phyloP scores from a whole-genome alignment of 1,140 invertebrate species.

The Drosophila elegans region DNA sequence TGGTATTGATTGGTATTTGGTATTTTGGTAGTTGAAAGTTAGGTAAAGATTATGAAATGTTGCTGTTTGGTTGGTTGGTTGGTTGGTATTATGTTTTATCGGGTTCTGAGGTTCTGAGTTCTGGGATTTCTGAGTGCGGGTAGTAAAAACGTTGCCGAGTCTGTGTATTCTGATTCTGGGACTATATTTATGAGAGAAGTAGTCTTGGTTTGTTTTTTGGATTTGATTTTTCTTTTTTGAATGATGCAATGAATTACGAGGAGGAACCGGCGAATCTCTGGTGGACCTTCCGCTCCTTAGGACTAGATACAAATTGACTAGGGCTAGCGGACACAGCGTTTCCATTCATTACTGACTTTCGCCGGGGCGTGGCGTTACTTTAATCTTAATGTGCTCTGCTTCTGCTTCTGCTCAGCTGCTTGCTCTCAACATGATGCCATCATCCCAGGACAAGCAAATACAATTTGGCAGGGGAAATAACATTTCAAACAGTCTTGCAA shows the following conservation, averaged over 20 bases:
- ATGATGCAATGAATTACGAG: conserved; percentile 10
- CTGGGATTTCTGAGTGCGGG: conserved; percentile 16
- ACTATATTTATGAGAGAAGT: conserved; percentile 13
- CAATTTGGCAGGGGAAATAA: conserved; percentile 6
- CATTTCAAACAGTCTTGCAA: conserved; percentile 53
- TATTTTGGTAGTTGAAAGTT: conserved; percentile 41
- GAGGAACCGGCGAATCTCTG: conserved; percentile 28
- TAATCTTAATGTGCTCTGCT: conserved; percentile 20
- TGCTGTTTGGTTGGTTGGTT: conserved; percentile 35
- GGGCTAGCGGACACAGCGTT: conserved; percentile 6
- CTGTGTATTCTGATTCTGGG: conserved; percentile 25
- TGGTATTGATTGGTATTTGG: conserved; percentile 68
- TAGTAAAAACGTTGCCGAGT: conserved; percentile 25
- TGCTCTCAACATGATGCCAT: conserved; percentile 66
- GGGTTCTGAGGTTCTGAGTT: conserved; percentile 11
- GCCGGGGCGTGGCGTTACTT: conserved; percentile 3
- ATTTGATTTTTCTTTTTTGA: background rate
- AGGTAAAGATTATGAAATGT: conserved; percentile 47
- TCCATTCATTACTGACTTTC: conserved; percentile 44
- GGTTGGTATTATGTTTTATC: conserved; percentile 36
- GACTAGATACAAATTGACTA: conserved; percentile 33
- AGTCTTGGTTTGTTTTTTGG: conserved; percentile 9
- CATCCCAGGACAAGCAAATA: conserved; percentile 58
- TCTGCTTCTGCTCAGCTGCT: conserved; percentile 52
- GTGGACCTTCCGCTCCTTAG: conserved; percentile 24